Base-by-base conservation (phyloP, 2,797 vertebrate genomes). In the Sebastes hopkinsi region DNA sequence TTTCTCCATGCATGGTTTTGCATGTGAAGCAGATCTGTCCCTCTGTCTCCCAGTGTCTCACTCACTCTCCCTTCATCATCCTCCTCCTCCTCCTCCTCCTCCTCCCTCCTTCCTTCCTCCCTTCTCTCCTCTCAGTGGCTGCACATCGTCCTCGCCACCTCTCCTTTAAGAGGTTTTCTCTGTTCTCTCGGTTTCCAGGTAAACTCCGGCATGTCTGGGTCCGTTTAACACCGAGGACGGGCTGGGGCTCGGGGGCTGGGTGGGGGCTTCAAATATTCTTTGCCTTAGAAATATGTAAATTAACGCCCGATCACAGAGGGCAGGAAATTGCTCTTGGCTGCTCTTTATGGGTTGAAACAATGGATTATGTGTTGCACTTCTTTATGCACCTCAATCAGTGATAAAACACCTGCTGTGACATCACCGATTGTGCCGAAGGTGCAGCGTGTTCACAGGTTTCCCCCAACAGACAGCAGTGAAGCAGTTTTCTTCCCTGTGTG, bases 101-200 rank as follows among this genome's bases (percentile, higher is more conserved):
- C 72, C 67, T 56, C 75, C 56, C 12, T 36, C 30, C 20, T 20
- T 62, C 72, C 77, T n/a, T 34, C 68, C 79, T 18, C 50, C 69
- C 76, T 84, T 88, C 58, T 91, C 88, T 90, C 91, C 92, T 90
- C 93, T 91, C 93, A 96, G 95, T 92, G 91, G 92, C 89, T 64
- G 86, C 93, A 5, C 93, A 90, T 90, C 95, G 87, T 83, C 93
- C 92, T 90, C 93, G 91, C 61, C 93, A 84, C 88, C 90, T 91
- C 87, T 90, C 95, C 91, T 91, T 95, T 94, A 96, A 96, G 89
- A 94, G 94, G 92, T 95, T 94, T 89, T 96, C 95, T 92, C 89
- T 96, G 91, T 96, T 96, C 93, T 93, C 96, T 93, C 90, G 92
- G 86, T 94, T 91, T 82, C 88, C 95, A 97, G 96, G 96, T 97